Percentiles rank a stretch among this genome's conserved stretches.
phyloP scores from a whole-genome alignment of 2,888 invertebrate genomes.

The Ennomos fuscantarius region DNA sequence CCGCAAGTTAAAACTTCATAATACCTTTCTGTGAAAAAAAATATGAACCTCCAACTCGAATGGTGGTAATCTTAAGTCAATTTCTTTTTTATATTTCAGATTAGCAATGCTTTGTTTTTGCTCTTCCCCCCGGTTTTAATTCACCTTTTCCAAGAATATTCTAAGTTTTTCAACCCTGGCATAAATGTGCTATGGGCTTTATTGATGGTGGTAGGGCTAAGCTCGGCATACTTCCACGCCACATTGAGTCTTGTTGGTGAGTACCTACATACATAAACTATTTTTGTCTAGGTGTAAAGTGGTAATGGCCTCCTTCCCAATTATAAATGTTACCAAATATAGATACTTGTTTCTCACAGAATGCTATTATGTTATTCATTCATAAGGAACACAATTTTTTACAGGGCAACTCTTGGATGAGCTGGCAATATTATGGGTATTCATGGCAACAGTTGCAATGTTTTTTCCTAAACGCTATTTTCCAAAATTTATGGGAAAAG shows the following conservation, averaged over 20 bases:
- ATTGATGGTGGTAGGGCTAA: slow-evolving; percentile 90
- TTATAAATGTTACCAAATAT: no score
- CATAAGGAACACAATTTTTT: slow-evolving; percentile 31
- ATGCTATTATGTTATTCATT: not conserved
- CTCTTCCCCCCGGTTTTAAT: slow-evolving; percentile 91
- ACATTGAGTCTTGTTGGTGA: slow-evolving; percentile 90
- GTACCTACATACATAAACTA: slow-evolving; percentile 28
- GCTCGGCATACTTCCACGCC: slow-evolving; percentile 94
- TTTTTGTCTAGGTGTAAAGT: no score
- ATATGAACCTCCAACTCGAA: no score
- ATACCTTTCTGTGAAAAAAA: no score
- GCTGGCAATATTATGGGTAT: slow-evolving; percentile 92
- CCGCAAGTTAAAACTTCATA: no score
- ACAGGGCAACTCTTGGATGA: slow-evolving; percentile 92
- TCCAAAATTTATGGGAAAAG: slow-evolving; percentile 87
- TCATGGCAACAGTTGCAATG: slow-evolving; percentile 91
- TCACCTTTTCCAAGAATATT: slow-evolving; percentile 91
- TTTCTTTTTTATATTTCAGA: slow-evolving; percentile 74
- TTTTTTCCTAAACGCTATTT: slow-evolving; percentile 90
- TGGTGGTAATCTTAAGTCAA: not conserved
- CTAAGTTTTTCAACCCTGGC: slow-evolving; percentile 89
- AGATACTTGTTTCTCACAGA: not conserved
- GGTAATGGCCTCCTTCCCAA: no score
- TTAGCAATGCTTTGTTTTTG: slow-evolving; percentile 92
- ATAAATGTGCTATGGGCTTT: slow-evolving; percentile 94